A percentile compares a stretch with the other conserved stretches of the same genome.
Evolutionary conservation across 2,113 vertebrate species (phyloP).

Genomic region (Pongo abelii): DNA sequence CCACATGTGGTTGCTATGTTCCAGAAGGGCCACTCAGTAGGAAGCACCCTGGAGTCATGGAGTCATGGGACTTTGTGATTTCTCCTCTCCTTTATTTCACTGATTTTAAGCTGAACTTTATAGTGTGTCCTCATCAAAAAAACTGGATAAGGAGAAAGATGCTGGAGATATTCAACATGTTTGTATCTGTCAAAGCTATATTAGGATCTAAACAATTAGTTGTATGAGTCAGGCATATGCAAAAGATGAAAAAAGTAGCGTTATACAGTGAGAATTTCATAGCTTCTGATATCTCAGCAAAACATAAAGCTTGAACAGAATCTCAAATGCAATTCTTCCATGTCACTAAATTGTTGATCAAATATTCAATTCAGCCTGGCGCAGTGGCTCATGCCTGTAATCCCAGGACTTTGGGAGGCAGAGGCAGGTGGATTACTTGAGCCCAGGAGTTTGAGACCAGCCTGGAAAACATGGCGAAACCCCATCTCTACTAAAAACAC

Average conservation of each 20-base stretch:
- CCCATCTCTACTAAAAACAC: no score
- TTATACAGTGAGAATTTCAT: not conserved
- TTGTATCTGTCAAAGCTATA: constrained; percentile 3
- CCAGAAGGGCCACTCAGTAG: not conserved
- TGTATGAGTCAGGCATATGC: not conserved
- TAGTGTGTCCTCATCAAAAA: not conserved
- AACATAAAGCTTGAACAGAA: not conserved
- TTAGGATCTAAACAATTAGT: constrained; percentile 18
- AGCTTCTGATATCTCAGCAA: not conserved
- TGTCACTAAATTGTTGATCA: not conserved
- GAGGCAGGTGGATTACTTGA: no score
- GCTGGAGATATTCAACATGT: not conserved
- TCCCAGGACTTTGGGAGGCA: no score
- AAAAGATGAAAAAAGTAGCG: not conserved
- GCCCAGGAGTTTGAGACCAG: no score
- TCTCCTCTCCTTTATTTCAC: not conserved
- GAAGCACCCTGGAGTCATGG: not conserved
- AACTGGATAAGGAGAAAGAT: not conserved
- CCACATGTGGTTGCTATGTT: not conserved
- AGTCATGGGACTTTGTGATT: not conserved
- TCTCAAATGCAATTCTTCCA: not conserved
- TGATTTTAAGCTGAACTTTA: not conserved
- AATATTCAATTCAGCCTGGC: not conserved
- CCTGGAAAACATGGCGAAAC: no score
- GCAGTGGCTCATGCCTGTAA: no score